A percentile compares a stretch with the other conserved stretches of the same genome.
Conservation (phyloP, 2,797 vertebrate genomes). For the Pseudochirops cupreus region DNA sequence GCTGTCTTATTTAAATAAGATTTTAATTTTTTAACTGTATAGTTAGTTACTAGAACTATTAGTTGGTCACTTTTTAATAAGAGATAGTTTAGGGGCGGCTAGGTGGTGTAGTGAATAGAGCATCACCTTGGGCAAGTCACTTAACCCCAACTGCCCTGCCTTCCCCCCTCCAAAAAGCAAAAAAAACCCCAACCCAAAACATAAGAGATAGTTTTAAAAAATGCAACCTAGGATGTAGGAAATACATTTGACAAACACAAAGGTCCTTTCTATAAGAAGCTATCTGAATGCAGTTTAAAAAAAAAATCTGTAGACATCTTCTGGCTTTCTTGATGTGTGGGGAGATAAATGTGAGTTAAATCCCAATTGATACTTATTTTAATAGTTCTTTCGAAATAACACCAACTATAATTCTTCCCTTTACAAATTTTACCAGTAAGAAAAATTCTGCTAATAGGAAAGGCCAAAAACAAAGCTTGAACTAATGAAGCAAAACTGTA, state of each 20-base stretch:
- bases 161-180: too few relatives aligned
- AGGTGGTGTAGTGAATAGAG: too few relatives aligned
- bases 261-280: background rate
- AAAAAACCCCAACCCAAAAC: too few relatives aligned
- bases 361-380: background rate
- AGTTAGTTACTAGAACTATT: background rate
- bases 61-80: background rate
- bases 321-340: background rate
- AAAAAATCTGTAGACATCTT: background rate
- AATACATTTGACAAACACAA: background rate
- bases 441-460: constrained; percentile 6
- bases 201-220: too few relatives aligned
- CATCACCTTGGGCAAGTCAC: too few relatives aligned
- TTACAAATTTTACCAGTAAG: constrained; percentile 9
- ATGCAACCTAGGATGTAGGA: background rate
- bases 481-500: background rate
- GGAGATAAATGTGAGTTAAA: background rate
- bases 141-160: too few relatives aligned
- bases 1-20: background rate
- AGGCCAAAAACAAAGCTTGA: constrained; percentile 17
- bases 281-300: background rate
- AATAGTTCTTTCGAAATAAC: background rate
- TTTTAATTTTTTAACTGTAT: background rate
- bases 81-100: background rate
- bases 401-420: background rate